A percentile compares a stretch with the other conserved stretches of the same genome.
phyloP scores from a whole-genome alignment of 2,113 vertebrate species.

The Chionis minor region DNA sequence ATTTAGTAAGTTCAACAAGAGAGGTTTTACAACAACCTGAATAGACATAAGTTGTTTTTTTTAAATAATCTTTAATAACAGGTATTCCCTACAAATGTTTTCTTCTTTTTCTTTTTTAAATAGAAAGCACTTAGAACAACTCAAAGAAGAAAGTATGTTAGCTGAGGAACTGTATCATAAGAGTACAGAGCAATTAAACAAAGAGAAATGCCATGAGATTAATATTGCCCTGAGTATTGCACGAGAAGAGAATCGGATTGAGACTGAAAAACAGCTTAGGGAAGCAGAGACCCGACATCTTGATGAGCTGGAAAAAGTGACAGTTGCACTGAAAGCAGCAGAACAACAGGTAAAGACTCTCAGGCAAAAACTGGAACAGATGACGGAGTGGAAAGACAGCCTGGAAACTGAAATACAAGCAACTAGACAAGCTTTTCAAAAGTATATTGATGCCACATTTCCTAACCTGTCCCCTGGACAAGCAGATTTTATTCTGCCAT shows the following conservation, averaged over 20 bases:
- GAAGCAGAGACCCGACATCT: slow-evolving; percentile 22
- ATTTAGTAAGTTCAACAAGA: background rate
- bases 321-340: background rate
- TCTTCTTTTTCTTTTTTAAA: background rate
- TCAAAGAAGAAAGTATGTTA: background rate
- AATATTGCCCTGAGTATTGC: background rate
- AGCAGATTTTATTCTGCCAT: slow-evolving; percentile 73
- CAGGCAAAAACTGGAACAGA: slow-evolving; percentile 29
- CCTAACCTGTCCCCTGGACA: slow-evolving; percentile 69
- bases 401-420: slow-evolving; percentile 71
- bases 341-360: slow-evolving; percentile 46
- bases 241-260: slow-evolving; percentile 39
- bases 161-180: background rate
- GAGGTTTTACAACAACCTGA: background rate
- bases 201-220: slow-evolving; percentile 45
- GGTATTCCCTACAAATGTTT: background rate
- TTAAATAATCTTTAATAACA: background rate
- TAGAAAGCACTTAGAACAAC: slow-evolving; percentile 42
- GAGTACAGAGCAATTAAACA: background rate
- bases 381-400: slow-evolving; percentile 70
- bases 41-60: background rate
- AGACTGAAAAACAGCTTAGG: slow-evolving; percentile 31
- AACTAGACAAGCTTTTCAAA: slow-evolving; percentile 72
- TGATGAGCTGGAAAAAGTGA: slow-evolving; percentile 29
- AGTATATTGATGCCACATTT: slow-evolving; percentile 70